A percentile compares a stretch with the other conserved stretches of the same genome.
Evolutionary conservation across 2,888 invertebrate species (phyloP).

Genomic region (Catocala fraxini): DNA sequence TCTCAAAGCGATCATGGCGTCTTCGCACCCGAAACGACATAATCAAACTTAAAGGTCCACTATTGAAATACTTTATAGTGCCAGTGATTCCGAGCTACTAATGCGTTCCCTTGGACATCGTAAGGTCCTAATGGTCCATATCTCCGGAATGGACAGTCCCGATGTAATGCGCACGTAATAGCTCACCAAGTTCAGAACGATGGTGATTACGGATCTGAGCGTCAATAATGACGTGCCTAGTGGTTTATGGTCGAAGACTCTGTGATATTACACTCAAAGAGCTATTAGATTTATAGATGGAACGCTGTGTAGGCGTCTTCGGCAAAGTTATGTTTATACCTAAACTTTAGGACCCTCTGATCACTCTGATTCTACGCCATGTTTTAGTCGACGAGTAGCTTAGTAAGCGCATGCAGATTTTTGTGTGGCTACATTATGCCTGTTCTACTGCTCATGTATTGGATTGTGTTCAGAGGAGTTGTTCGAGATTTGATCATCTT

Average conservation of each 20-base stretch:
- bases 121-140: constrained; percentile 1
- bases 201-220: constrained; percentile 6
- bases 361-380: too few relatives aligned
- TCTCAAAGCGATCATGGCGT: background rate
- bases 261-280: background rate
- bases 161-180: constrained; percentile 8
- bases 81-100: background rate
- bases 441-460: too few relatives aligned
- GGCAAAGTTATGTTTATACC: background rate
- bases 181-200: constrained; percentile 8
- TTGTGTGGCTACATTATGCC: too few relatives aligned
- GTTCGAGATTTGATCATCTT: too few relatives aligned
- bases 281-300: background rate
- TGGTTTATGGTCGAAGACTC: constrained; percentile 1
- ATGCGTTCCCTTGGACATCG: background rate
- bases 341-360: too few relatives aligned
- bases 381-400: too few relatives aligned
- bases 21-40: background rate
- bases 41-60: background rate
- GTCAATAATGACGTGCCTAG: background rate
- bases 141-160: background rate
- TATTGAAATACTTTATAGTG: background rate
- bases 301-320: background rate
- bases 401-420: too few relatives aligned
- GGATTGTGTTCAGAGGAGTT: too few relatives aligned